phyloP scores from a whole-genome alignment of 2,113 vertebrate species.

The Ceyx melanurus region DNA sequence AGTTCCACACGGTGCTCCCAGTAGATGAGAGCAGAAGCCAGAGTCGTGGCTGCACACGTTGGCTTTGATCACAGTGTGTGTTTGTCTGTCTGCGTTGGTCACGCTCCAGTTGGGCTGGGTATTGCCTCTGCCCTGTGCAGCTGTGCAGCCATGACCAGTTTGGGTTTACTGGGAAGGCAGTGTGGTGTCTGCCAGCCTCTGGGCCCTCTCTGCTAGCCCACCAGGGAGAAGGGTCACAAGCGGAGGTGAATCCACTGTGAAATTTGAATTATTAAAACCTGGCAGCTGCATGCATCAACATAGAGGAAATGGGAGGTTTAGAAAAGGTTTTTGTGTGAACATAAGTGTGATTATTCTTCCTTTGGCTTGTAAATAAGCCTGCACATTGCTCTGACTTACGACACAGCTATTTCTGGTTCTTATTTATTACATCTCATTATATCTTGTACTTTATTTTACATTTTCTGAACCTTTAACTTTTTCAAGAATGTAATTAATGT shows the following conservation, averaged over 20 bases:
- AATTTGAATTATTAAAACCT: not conserved
- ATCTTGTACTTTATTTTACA: not conserved
- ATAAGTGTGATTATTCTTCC: not conserved
- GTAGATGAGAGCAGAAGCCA: not conserved
- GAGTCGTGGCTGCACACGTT: rapidly evolving
- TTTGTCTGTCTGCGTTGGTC: not conserved
- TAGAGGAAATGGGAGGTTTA: not conserved
- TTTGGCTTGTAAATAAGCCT: not conserved
- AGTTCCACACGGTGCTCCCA: not conserved
- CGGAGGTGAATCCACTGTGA: not conserved
- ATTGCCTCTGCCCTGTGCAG: not conserved
- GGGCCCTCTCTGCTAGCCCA: not conserved
- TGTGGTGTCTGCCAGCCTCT: not conserved
- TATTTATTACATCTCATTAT: not conserved
- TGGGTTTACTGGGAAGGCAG: not conserved
- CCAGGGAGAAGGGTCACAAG: not conserved
- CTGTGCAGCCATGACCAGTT: not conserved
- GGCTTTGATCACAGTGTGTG: not conserved
- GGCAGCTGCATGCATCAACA: not conserved
- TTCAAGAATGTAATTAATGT: not conserved
- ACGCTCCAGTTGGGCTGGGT: not conserved
- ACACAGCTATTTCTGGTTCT: not conserved
- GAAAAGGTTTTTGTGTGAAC: not conserved
- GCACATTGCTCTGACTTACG: not conserved
- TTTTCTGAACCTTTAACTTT: conserved; percentile 19